Evolutionary conservation across 2,888 invertebrate species (phyloP).

Genomic region (Stenoptilia bipunctidactyla): DNA sequence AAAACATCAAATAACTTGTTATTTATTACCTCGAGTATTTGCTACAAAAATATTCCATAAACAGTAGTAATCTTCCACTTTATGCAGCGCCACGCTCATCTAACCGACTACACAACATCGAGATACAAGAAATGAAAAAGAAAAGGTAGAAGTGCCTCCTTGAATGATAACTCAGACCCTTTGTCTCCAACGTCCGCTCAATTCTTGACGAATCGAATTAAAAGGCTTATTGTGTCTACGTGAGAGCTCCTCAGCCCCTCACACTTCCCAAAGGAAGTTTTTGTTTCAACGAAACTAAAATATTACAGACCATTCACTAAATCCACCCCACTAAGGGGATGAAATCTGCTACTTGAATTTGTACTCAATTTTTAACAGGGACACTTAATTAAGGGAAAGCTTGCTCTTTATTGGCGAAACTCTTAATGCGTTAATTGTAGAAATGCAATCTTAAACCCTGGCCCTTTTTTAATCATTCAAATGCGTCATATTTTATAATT

Average conservation of each 20-base stretch:
- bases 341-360: constrained; percentile 64
- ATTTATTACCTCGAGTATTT: too few species aligned
- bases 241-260: constrained; percentile 54
- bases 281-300: constrained; percentile 70
- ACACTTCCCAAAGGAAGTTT: constrained; percentile 39
- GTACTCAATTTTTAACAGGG: constrained; percentile 70
- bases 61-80: too few species aligned
- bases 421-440: constrained; percentile 71
- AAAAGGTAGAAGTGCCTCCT: constrained; percentile 69
- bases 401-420: constrained; percentile 61
- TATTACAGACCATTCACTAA: constrained; percentile 68
- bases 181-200: constrained; percentile 57
- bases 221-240: constrained; percentile 72
- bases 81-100: too few species aligned
- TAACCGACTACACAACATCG: too few species aligned
- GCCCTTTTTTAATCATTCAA: constrained; percentile 55
- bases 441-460: constrained; percentile 64
- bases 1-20: too few species aligned
- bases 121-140: constrained; percentile 33
- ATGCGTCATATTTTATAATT: constrained; percentile 61
- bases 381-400: constrained; percentile 63
- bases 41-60: too few species aligned
- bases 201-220: constrained; percentile 69
- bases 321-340: constrained; percentile 38
- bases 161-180: constrained; percentile 69